Conservation (phyloP, 1,140 invertebrate species). For the Temnothorax longispinosus region DNA sequence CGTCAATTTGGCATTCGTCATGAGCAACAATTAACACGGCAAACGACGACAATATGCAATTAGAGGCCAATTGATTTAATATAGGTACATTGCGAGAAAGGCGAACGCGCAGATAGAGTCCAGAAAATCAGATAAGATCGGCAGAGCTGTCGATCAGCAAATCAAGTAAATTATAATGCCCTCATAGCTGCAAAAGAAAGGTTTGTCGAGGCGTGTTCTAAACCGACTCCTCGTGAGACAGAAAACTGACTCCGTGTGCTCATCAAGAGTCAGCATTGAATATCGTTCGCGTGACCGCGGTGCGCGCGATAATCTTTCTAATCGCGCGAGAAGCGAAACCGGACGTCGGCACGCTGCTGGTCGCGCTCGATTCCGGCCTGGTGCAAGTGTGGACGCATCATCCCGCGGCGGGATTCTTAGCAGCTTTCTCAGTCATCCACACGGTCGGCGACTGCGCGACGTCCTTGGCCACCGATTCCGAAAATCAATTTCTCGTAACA, state of each 20-base stretch:
- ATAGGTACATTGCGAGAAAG: neutral
- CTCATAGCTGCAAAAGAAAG: neutral
- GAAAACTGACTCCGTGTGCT: slow-evolving; percentile 31
- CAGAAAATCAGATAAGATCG: neutral
- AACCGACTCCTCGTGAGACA: slow-evolving; percentile 16
- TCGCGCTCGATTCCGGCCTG: slow-evolving; percentile 89
- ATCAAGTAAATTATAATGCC: slow-evolving; percentile 15
- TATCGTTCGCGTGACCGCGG: slow-evolving; percentile 78
- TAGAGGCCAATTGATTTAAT: neutral
- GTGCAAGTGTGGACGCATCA: slow-evolving; percentile 92
- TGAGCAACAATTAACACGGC: neutral
- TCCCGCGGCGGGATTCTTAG: slow-evolving; percentile 88
- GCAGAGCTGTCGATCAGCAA: neutral
- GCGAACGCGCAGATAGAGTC: neutral
- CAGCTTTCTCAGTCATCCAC: slow-evolving; percentile 89
- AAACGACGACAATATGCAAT: neutral
- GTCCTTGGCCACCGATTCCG: slow-evolving; percentile 87
- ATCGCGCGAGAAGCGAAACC: slow-evolving; percentile 83
- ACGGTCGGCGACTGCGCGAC: slow-evolving; percentile 89
- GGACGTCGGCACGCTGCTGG: slow-evolving; percentile 88
- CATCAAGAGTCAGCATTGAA: slow-evolving; percentile 71
- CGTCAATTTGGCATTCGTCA: slow-evolving; percentile 26
- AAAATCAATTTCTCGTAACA: slow-evolving; percentile 89
- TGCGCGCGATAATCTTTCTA: slow-evolving; percentile 87
- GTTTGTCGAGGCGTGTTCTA: neutral